These are phyloP conservation scores for Zootermopsis nevadensis DNA, from an alignment of 2,888 invertebrate species.

Conservation along the genomic window DNA sequence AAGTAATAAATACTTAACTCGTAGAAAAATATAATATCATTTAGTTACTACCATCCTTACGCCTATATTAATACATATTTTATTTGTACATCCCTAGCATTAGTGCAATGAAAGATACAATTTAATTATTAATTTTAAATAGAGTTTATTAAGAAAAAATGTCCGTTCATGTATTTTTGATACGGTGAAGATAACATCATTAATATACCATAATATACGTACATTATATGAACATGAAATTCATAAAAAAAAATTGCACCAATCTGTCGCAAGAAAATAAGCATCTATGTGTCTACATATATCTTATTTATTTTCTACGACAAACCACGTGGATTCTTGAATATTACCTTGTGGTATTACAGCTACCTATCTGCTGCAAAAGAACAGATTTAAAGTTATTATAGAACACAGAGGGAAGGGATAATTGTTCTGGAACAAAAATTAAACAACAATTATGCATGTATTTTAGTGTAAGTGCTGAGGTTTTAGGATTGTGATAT, in stretches of 20 bases:
- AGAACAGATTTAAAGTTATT: not conserved
- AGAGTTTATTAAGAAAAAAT: slow-evolving; percentile 18
- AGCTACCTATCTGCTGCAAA: not conserved
- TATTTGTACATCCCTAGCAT: not conserved
- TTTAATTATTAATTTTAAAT: not conserved
- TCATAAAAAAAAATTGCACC: slow-evolving; percentile 1
- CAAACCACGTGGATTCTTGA: not conserved
- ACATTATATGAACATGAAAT: not conserved
- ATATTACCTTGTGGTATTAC: slow-evolving; percentile 1
- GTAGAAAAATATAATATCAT: too few species aligned
- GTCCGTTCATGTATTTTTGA: slow-evolving; percentile 44
- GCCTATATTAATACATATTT: too few species aligned
- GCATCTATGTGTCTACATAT: not conserved
- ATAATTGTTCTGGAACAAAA: not conserved
- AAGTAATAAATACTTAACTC: too few species aligned
- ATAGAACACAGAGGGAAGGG: not conserved
- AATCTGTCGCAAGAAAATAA: slow-evolving; percentile 13
- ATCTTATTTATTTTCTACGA: not conserved
- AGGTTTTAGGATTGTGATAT: not conserved
- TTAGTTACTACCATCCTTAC: too few species aligned
- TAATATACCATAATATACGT: slow-evolving; percentile 9
- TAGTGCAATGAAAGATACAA: not conserved
- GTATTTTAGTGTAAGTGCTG: not conserved
- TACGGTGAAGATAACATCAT: slow-evolving; percentile 45
- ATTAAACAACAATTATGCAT: slow-evolving; percentile 10